Evolutionary conservation across 2,113 vertebrate genomes (phyloP), one percentile per base, ranked within the genome.

Genomic region (Myiagra hebetior): DNA sequence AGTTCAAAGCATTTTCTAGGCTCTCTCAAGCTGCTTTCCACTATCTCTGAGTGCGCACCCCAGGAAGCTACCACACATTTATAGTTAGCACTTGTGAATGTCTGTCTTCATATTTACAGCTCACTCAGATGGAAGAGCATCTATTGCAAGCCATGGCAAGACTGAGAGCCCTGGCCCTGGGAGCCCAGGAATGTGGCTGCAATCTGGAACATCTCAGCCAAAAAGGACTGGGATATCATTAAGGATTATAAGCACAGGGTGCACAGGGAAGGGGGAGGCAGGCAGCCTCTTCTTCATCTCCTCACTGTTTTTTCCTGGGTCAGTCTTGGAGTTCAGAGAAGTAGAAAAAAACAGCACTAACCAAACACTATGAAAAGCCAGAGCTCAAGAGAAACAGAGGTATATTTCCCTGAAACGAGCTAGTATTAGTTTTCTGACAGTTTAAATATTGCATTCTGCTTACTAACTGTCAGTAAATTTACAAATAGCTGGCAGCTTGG

Each of bases 401-500:
- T 91, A 3, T 56, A 42, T 41, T 91, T 87, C 65, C 78, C 92
- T 26, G 47, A 95, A 96, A 95, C 0, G 8, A 85, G 72, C 1
- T 17, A 80, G 80, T 94, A 97, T 91, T 94, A 82, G 84, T 95
- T 95, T 96, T 97, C 89, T 93, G 94, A 91, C 94, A 97, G 94
- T 60, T 97, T 93, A 95, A 97, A 95, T 97, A 91, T 85, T 95
- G 84, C 80, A 59, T 83, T 80, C 85, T 91, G 85, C 92, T 95
- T 89, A 74, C 89, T 74, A 80, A 89, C 95, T 95, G 92, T 95
- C 97, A 96, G 94, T 95, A 94, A 94, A 95, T 92, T 96, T 96
- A 97, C 96, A 97, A 96, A 93, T 37, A 95, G 91, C 64, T 95
- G 97, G 91, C 95, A 97, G 91, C 63, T 94, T 96, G 92, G 89